Evolutionary conservation across 2,113 vertebrate species (phyloP).

Genomic region (Larimichthys crocea): DNA sequence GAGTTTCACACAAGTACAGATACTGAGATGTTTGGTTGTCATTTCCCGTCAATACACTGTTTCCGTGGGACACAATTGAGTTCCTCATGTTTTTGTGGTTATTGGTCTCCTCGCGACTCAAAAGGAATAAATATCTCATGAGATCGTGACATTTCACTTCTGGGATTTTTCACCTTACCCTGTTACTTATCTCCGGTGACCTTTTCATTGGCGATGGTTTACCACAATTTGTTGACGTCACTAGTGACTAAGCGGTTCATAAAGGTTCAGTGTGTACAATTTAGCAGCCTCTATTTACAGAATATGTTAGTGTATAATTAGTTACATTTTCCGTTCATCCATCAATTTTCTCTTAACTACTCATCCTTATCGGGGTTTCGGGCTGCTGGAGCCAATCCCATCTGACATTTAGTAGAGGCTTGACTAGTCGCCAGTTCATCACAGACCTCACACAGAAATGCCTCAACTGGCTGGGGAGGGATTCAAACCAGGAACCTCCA

Average conservation of each 20-base stretch:
- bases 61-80: not conserved
- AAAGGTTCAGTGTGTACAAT: too few species aligned
- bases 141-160: constrained; percentile 52
- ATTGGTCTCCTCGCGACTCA: not conserved
- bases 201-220: constrained; percentile 34
- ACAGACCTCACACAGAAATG: too few species aligned
- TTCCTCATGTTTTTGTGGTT: constrained; percentile 19
- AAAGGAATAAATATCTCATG: constrained; percentile 38
- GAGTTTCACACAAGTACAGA: not conserved
- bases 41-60: constrained; percentile 20
- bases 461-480: too few species aligned
- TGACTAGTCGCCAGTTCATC: too few species aligned
- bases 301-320: too few species aligned
- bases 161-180: constrained; percentile 49
- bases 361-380: too few species aligned
- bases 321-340: too few species aligned
- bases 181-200: constrained; percentile 28
- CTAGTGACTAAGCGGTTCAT: not conserved
- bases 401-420: too few species aligned
- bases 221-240: not conserved
- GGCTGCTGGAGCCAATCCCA: too few species aligned
- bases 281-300: too few species aligned
- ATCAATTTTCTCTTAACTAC: too few species aligned
- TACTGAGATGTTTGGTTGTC: not conserved
- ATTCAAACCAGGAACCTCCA: too few species aligned